Evolutionary conservation across 2,113 vertebrate species (phyloP).

Genomic region (Alexandromys fortis): DNA sequence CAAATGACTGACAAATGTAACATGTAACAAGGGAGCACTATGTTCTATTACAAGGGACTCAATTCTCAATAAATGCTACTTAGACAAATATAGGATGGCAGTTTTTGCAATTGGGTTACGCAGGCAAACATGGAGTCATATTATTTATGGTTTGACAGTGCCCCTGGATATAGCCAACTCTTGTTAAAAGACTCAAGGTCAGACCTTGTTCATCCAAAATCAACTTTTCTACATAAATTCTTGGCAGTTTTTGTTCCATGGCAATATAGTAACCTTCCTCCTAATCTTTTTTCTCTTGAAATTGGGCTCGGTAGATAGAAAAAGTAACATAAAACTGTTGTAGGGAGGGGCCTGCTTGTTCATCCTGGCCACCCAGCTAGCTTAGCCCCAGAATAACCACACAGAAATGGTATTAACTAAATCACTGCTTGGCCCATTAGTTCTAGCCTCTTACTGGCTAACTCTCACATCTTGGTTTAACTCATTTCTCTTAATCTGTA

Average conservation of each 20-base stretch:
- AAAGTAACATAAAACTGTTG: neutral
- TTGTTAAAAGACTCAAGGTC: neutral
- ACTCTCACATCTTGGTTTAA: too few relatives aligned
- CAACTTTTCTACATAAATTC: neutral
- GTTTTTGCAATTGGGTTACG: neutral
- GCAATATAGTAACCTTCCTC: neutral
- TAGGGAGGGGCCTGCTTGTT: too few relatives aligned
- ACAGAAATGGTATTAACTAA: too few relatives aligned
- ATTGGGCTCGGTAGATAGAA: neutral
- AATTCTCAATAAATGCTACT: neutral
- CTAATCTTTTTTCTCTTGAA: neutral
- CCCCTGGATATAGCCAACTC: neutral
- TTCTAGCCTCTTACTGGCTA: too few relatives aligned
- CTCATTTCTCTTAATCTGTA: too few relatives aligned
- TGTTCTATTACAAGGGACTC: neutral
- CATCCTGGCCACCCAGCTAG: too few relatives aligned
- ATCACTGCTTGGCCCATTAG: too few relatives aligned
- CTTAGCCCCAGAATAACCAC: too few relatives aligned
- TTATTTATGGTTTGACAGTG: neutral
- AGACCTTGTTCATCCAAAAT: neutral
- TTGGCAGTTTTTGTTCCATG: neutral
- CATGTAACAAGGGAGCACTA: neutral
- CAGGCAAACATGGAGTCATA: neutral
- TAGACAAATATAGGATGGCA: neutral
- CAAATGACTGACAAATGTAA: neutral